Conservation (phyloP, 2,797 vertebrate species). For the Naso thynnoides region DNA sequence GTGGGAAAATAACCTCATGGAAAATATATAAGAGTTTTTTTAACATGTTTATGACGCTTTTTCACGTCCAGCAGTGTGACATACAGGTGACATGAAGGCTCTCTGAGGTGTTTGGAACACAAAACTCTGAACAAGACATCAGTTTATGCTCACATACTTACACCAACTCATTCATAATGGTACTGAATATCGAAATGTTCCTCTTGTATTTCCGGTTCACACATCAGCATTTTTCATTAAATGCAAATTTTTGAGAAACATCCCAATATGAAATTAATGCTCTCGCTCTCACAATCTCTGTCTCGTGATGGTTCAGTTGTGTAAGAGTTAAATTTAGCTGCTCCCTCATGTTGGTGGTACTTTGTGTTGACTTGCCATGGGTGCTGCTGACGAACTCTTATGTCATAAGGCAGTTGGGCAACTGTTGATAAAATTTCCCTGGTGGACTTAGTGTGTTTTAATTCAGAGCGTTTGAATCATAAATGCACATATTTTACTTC, state of each 20-base stretch:
- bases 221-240: background rate
- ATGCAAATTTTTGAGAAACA: background rate
- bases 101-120: background rate
- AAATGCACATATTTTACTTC: too few species aligned
- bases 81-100: background rate
- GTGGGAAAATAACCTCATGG: conserved; percentile 7
- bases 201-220: background rate
- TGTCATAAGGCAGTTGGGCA: conserved; percentile 39
- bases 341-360: conserved; percentile 57
- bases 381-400: conserved; percentile 33
- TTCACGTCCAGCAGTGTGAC: background rate
- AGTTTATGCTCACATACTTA: background rate
- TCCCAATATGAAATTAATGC: background rate
- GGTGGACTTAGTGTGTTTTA: background rate
- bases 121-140: background rate
- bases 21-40: background rate
- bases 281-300: background rate
- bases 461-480: background rate
- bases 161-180: background rate
- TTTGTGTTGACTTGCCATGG: conserved; percentile 43
- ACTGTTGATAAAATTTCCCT: background rate
- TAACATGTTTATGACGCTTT: background rate
- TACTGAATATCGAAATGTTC: background rate
- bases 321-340: conserved; percentile 79
- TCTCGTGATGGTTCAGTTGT: conserved; percentile 51